Evolutionary conservation across 2,113 vertebrate genomes (phyloP).

Genomic region (Grammomys dolichurus): DNA sequence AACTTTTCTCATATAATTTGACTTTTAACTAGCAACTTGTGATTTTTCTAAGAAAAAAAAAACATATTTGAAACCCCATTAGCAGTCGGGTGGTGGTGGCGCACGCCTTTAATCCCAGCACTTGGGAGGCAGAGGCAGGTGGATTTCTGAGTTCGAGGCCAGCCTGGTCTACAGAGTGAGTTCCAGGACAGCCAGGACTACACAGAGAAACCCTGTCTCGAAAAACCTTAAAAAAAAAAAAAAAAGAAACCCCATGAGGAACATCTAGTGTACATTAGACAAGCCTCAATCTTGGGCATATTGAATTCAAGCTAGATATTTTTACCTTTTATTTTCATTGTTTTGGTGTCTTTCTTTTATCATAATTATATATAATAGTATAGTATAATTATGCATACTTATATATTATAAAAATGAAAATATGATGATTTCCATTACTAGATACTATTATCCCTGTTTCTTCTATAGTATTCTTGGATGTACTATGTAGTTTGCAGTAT

Average conservation of each 20-base stretch:
- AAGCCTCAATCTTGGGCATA: slow-evolving; percentile 3
- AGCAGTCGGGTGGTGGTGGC: background rate
- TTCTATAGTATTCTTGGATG: slow-evolving; percentile 25
- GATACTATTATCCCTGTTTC: background rate
- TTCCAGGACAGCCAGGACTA: too few relatives aligned
- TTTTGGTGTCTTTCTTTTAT: slow-evolving; percentile 41
- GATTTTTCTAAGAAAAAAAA: slow-evolving; percentile 43
- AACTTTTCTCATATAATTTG: slow-evolving; percentile 40
- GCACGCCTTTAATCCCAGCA: too few relatives aligned
- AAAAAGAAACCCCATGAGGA: background rate
- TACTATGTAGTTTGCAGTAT: slow-evolving; percentile 29
- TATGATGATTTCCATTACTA: background rate
- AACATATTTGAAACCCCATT: background rate
- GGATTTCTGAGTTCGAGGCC: too few relatives aligned
- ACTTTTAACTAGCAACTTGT: slow-evolving; percentile 2
- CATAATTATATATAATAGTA: background rate
- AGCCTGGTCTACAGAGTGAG: too few relatives aligned
- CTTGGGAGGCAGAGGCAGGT: too few relatives aligned
- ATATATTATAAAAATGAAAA: background rate
- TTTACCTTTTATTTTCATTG: background rate
- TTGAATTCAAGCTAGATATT: background rate
- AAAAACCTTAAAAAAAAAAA: background rate
- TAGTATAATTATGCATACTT: background rate
- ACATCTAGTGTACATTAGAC: background rate
- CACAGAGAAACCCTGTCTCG: too few relatives aligned